phyloP scores from a whole-genome alignment of 1,140 invertebrate species.

The Colletes latitarsis region DNA sequence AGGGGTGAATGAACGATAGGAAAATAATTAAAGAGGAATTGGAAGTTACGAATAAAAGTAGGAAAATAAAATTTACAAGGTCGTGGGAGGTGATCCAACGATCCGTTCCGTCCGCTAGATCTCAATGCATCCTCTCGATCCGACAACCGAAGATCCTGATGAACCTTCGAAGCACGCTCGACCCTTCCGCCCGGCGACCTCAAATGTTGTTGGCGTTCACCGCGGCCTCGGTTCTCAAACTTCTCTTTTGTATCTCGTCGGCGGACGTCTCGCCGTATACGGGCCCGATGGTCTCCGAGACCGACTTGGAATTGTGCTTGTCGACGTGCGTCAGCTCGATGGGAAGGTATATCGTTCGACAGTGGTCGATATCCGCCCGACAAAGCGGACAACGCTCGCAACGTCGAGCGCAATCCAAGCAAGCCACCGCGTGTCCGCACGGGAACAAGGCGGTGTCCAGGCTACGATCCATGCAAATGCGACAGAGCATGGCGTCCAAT shows the following conservation, averaged over 20 bases:
- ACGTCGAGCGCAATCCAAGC: constrained; percentile 85
- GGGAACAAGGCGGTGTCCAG: constrained; percentile 92
- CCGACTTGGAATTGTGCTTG: constrained; percentile 71
- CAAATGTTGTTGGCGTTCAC: constrained; percentile 71
- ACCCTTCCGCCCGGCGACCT: constrained; percentile 59
- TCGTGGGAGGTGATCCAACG: too few species aligned
- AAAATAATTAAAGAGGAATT: too few species aligned
- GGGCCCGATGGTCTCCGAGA: constrained; percentile 58
- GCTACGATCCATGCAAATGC: constrained; percentile 91
- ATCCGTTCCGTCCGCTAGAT: not conserved
- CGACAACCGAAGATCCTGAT: constrained; percentile 71
- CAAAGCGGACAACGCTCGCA: constrained; percentile 90
- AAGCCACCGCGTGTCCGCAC: constrained; percentile 91
- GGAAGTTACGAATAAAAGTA: too few species aligned
- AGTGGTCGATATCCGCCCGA: constrained; percentile 87
- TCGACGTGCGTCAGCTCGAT: constrained; percentile 80
- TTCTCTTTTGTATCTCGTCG: constrained; percentile 60
- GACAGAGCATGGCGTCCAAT: constrained; percentile 88
- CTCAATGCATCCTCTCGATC: constrained; percentile 59
- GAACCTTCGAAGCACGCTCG: constrained; percentile 61
- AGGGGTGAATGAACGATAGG: not conserved
- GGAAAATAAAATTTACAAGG: too few species aligned
- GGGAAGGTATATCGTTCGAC: constrained; percentile 87
- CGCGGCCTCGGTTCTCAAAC: constrained; percentile 57
- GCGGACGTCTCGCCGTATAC: constrained; percentile 57